A percentile compares a stretch with the other conserved stretches of the same genome.
These are phyloP conservation scores for Apis cerana DNA, from an alignment of 1,140 invertebrate genomes.

Conservation along the genomic window DNA sequence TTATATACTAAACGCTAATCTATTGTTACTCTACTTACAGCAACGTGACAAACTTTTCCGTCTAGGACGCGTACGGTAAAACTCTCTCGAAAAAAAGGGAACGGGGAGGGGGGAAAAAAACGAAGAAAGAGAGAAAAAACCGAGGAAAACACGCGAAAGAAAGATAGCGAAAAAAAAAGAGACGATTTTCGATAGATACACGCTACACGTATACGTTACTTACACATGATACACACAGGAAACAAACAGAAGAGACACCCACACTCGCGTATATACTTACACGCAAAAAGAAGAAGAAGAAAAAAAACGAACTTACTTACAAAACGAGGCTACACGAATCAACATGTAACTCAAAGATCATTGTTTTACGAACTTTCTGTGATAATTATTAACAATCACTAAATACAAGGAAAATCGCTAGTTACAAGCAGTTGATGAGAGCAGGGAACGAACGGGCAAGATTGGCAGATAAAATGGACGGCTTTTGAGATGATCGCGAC, in stretches of 20 bases:
- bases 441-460: not conserved
- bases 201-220: conserved; percentile 2
- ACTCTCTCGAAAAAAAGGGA: not conserved
- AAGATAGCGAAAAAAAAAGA: not conserved
- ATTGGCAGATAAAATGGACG: not conserved
- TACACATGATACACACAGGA: not conserved
- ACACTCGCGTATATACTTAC: not conserved
- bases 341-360: conserved; percentile 69
- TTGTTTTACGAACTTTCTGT: conserved; percentile 81
- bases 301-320: not conserved
- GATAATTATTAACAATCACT: conserved; percentile 82
- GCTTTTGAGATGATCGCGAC: not conserved
- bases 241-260: not conserved
- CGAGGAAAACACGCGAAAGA: not conserved
- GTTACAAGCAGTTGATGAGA: conserved; percentile 35
- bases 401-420: conserved; percentile 65
- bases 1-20: conserved; percentile 59
- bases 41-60: conserved; percentile 57
- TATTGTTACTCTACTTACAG: conserved; percentile 60
- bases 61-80: conserved; percentile 44
- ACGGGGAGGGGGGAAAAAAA: not conserved
- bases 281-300: no score
- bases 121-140: not conserved
- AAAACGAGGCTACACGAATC: not conserved
- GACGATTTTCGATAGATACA: conserved; percentile 8